Conservation (phyloP, 1,140 invertebrate genomes). For the Melanaphis sacchari region DNA sequence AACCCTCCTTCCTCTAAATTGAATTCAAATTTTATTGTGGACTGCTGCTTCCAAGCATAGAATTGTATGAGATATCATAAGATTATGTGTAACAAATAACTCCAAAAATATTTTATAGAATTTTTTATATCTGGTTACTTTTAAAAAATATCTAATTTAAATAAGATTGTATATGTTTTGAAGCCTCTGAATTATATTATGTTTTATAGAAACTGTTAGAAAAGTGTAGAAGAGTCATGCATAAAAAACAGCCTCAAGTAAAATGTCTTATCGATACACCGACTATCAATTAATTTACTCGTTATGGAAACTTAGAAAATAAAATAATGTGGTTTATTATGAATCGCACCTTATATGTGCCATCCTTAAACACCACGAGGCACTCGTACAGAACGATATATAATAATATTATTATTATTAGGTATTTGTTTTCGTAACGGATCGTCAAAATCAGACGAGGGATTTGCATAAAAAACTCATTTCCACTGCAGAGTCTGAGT, state of each 20-base stretch:
- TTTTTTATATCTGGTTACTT: no score
- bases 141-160: no score
- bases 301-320: neutral
- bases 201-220: neutral
- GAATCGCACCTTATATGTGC: neutral
- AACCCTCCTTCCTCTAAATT: no score
- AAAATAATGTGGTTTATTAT: neutral
- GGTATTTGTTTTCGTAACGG: neutral
- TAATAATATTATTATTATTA: neutral
- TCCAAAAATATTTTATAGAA: no score
- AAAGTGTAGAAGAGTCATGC: neutral
- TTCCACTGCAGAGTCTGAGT: neutral
- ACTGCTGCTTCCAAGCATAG: no score
- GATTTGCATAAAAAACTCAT: constrained; percentile 27
- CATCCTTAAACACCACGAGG: neutral
- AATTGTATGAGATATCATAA: no score
- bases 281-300: neutral
- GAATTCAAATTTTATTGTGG: no score
- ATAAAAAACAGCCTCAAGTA: neutral
- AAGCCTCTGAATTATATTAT: neutral
- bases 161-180: neutral
- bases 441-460: neutral
- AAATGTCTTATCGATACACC: neutral
- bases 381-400: neutral
- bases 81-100: no score